Evolutionary conservation across 2,797 vertebrate species (phyloP).

Genomic region (Urosaurus nigricauda): DNA sequence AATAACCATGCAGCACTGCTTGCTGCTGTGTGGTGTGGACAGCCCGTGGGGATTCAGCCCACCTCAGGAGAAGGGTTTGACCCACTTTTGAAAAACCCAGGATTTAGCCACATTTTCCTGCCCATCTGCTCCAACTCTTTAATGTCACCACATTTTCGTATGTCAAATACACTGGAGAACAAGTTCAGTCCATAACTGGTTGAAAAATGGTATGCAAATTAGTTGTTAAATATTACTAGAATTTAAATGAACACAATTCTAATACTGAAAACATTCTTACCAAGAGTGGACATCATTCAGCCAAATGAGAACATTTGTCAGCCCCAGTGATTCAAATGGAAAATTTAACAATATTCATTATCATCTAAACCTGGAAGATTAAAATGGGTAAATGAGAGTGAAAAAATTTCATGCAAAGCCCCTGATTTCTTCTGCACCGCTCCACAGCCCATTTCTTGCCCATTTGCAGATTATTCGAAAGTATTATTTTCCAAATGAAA

Average conservation of each 20-base stretch:
- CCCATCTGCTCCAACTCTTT: background rate
- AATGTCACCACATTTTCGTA: background rate
- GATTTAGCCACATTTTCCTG: too few relatives aligned
- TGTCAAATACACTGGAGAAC: background rate
- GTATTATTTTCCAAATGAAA: too few relatives aligned
- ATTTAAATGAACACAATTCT: background rate
- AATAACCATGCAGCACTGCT: too few relatives aligned
- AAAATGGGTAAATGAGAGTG: background rate
- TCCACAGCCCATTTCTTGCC: background rate
- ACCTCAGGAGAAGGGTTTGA: too few relatives aligned
- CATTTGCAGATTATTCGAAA: background rate
- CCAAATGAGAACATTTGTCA: background rate
- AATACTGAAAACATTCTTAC: background rate
- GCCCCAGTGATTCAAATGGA: background rate
- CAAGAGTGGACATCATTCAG: background rate
- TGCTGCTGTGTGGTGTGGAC: too few relatives aligned
- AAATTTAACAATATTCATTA: background rate
- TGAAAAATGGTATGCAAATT: background rate
- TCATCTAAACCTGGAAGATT: background rate
- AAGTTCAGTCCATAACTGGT: background rate
- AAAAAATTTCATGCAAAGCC: background rate
- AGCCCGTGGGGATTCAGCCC: too few relatives aligned
- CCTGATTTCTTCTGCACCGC: background rate
- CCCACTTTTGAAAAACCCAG: too few relatives aligned
- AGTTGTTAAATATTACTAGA: background rate